A percentile compares a stretch with the other conserved stretches of the same genome.
phyloP scores from a whole-genome alignment of 2,797 vertebrate genomes.

The Acanthornis magna region DNA sequence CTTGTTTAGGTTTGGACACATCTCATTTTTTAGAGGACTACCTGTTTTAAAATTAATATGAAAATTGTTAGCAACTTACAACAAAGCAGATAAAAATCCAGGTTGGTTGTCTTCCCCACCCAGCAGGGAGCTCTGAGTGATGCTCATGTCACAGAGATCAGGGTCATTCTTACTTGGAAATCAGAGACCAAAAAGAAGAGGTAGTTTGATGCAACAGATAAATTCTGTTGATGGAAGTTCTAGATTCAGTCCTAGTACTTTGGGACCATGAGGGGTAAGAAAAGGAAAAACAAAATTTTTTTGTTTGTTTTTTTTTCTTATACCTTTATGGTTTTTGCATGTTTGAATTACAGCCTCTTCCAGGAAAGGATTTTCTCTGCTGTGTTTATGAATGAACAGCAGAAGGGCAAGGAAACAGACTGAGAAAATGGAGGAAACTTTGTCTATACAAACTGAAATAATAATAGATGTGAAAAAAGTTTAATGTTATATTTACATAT shows the following conservation, averaged over 20 bases:
- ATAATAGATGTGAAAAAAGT: neutral
- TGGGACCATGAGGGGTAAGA: neutral
- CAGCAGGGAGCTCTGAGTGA: neutral
- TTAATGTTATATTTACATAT: neutral
- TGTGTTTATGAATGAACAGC: neutral
- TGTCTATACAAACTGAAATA: neutral
- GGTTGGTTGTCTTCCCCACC: fast-evolving
- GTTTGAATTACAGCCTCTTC: neutral
- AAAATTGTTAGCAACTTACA: neutral
- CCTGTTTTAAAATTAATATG: neutral
- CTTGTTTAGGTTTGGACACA: neutral
- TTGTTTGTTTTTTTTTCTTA: neutral
- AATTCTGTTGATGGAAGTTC: neutral
- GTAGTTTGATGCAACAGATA: neutral
- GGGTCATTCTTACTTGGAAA: neutral
- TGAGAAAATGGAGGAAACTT: neutral
- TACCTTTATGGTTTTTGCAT: neutral
- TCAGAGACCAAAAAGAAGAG: neutral
- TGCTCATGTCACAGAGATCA: neutral
- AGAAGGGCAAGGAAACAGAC: neutral
- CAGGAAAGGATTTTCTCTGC: neutral
- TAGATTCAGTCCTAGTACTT: neutral
- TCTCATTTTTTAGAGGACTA: neutral
- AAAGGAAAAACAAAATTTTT: neutral
- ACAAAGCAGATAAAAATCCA: neutral